These are phyloP conservation scores for Hesperophylax magnus DNA, from an alignment of 1,140 invertebrate species.

Conservation along the genomic window DNA sequence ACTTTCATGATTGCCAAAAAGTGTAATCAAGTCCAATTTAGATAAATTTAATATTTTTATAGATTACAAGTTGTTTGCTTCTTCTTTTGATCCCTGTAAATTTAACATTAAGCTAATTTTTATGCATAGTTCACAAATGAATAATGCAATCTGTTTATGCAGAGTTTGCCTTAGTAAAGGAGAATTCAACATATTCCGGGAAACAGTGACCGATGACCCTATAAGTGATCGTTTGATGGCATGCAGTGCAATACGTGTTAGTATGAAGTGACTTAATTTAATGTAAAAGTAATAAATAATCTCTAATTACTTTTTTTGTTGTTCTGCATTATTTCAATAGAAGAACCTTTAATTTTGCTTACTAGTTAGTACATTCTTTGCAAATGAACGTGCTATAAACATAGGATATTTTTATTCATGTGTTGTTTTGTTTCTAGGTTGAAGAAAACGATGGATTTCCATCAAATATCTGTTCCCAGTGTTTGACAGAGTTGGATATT, in stretches of 20 bases:
- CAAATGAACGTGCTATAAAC: no score
- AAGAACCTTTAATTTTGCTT: background rate
- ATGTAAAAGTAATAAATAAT: no score
- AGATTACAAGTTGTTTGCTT: no score
- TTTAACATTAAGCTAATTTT: no score
- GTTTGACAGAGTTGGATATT: conserved; percentile 45
- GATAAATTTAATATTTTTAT: no score
- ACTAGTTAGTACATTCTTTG: background rate
- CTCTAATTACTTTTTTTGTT: no score
- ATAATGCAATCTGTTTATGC: conserved; percentile 26
- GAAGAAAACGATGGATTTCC: conserved; percentile 42
- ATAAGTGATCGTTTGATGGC: conserved; percentile 36
- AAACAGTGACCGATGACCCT: background rate
- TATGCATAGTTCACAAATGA: background rate
- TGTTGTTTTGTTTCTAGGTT: conserved; percentile 37
- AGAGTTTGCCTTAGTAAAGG: conserved; percentile 41
- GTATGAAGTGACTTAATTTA: background rate
- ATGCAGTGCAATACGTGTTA: conserved; percentile 25
- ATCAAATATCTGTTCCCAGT: conserved; percentile 48
- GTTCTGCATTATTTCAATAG: no score
- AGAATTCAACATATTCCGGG: conserved; percentile 30
- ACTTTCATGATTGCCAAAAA: no score
- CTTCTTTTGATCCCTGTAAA: no score
- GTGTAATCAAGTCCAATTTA: no score
- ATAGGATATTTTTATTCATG: no score